Percentiles rank a stretch among this genome's conserved stretches.
These are phyloP conservation scores for Urocolius indicus DNA, from an alignment of 2,113 vertebrate species.

Conservation along the genomic window DNA sequence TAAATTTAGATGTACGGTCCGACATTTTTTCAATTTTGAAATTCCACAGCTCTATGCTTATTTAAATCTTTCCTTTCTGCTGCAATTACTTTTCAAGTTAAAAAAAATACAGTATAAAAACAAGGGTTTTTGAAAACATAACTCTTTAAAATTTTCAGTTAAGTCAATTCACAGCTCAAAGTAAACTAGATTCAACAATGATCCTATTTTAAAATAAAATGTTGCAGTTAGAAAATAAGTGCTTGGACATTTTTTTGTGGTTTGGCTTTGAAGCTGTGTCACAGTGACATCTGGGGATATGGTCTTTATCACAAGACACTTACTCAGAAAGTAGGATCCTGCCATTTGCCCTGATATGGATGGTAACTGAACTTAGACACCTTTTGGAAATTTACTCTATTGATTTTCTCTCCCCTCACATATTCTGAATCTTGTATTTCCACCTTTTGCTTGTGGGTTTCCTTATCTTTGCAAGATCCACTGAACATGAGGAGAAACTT, in stretches of 20 bases:
- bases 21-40: background rate
- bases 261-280: background rate
- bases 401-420: background rate
- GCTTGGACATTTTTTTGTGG: background rate
- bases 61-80: background rate
- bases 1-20: background rate
- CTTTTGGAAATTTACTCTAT: background rate
- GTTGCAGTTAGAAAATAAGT: background rate
- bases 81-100: background rate
- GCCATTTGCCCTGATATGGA: background rate
- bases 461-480: background rate
- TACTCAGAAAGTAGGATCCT: background rate
- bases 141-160: background rate
- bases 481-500: too few relatives aligned
- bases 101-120: slow-evolving; percentile 8
- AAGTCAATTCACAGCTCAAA: slow-evolving; percentile 58
- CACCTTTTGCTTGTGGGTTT: background rate
- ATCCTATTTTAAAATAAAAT: slow-evolving; percentile 62
- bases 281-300: background rate
- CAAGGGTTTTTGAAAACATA: slow-evolving; percentile 11
- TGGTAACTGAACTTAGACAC: background rate
- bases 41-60: slow-evolving; percentile 38
- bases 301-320: background rate
- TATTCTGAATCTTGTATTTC: background rate
- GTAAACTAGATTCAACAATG: slow-evolving; percentile 64